Conservation (phyloP, 2,797 vertebrate species). For the Alca torda region DNA sequence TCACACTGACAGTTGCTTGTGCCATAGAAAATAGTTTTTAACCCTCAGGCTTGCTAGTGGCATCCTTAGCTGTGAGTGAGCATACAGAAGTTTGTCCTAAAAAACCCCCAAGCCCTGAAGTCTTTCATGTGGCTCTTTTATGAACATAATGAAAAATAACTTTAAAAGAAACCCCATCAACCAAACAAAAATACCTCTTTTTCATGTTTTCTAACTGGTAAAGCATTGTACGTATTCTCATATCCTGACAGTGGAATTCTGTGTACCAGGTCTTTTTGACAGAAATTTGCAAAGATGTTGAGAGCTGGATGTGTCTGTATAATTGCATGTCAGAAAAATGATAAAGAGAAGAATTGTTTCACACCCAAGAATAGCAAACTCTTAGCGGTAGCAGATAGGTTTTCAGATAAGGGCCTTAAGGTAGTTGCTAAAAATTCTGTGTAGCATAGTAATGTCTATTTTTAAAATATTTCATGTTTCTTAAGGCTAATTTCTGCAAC, state of each 20-base stretch:
- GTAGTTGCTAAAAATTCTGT: not conserved
- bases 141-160: not conserved
- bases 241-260: not conserved
- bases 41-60: not conserved
- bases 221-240: fast-evolving
- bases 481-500: not conserved
- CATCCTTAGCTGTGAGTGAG: not conserved
- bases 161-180: not conserved
- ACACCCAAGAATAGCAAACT: not conserved
- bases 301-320: fast-evolving
- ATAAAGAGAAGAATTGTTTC: not conserved
- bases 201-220: not conserved
- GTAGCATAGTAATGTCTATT: not conserved
- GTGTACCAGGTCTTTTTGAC: not conserved
- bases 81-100: not conserved
- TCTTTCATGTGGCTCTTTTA: not conserved
- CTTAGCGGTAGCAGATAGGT: not conserved
- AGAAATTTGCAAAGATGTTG: not conserved
- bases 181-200: not conserved
- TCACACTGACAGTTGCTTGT: fast-evolving
- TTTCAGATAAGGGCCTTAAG: not conserved
- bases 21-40: no score
- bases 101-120: fast-evolving
- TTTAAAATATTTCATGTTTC: not conserved
- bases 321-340: not conserved